Conservation (phyloP, 2,888 invertebrate genomes). For the Callinectes sapidus region DNA sequence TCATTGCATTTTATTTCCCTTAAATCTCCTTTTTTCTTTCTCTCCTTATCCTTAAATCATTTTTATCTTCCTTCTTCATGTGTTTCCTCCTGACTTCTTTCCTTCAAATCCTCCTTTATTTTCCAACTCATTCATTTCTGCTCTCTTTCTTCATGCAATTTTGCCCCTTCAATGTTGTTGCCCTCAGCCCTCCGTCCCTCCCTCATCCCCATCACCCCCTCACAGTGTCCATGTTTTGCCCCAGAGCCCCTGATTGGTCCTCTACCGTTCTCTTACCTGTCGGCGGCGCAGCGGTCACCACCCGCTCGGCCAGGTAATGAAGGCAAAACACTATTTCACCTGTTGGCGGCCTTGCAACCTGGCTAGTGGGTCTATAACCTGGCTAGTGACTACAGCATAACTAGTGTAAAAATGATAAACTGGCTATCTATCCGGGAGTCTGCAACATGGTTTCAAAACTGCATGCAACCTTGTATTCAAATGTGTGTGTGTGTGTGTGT, state of each 20-base stretch:
- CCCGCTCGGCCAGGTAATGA: conserved; percentile 65
- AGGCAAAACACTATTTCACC: neutral
- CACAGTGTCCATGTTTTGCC: conserved; percentile 55
- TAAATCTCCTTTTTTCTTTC: neutral
- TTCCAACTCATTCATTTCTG: neutral
- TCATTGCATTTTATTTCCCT: neutral
- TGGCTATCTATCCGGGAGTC: conserved; percentile 15
- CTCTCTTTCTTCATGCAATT: neutral
- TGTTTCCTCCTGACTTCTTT: neutral
- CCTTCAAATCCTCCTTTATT: neutral
- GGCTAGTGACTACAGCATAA: conserved; percentile 40
- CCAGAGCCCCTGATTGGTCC: conserved; percentile 68
- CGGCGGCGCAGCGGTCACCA: conserved; percentile 49
- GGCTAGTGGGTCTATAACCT: conserved; percentile 31
- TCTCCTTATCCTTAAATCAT: neutral
- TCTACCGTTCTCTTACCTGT: conserved; percentile 62
- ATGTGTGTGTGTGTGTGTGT: conserved; percentile 26
- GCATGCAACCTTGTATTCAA: neutral
- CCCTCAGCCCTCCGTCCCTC: conserved; percentile 24
- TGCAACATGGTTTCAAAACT: conserved; percentile 29
- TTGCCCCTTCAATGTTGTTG: neutral
- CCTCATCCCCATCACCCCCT: conserved; percentile 43
- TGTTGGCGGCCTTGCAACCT: conserved; percentile 32
- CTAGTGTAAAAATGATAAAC: neutral
- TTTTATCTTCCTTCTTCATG: conserved; percentile 1